Conservation (phyloP, 2,888 invertebrate genomes). For the Rhimphoctona megacephalus region DNA sequence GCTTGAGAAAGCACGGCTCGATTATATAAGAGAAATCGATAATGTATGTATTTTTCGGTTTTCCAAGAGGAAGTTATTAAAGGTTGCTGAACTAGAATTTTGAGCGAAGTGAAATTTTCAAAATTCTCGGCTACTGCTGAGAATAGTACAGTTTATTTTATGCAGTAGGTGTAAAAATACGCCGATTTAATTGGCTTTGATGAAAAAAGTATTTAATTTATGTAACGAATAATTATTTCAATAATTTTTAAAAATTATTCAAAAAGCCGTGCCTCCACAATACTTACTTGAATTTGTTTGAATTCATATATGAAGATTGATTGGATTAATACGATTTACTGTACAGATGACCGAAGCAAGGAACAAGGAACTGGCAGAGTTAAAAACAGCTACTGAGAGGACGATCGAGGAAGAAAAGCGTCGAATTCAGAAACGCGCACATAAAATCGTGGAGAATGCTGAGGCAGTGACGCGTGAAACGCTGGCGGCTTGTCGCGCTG, state of each 20-base stretch:
- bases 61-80: neutral
- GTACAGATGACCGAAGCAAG: constrained; percentile 74
- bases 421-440: constrained; percentile 75
- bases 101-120: neutral
- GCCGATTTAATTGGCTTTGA: too few relatives aligned
- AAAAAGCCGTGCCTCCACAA: too few relatives aligned
- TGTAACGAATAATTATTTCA: too few relatives aligned
- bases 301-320: neutral
- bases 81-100: too few relatives aligned
- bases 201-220: too few relatives aligned
- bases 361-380: constrained; percentile 76
- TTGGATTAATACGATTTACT: neutral
- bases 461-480: constrained; percentile 79
- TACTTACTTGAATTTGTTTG: too few relatives aligned
- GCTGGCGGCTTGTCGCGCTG: constrained; percentile 78
- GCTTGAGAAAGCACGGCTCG: constrained; percentile 73
- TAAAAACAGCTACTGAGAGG: constrained; percentile 73
- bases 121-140: neutral
- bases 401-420: constrained; percentile 78
- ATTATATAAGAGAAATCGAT: constrained; percentile 76
- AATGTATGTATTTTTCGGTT: constrained; percentile 70
- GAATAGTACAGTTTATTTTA: neutral
- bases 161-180: too few relatives aligned
- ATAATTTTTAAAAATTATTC: too few relatives aligned
- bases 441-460: constrained; percentile 78